Evolutionary conservation across 2,888 invertebrate genomes (phyloP), one percentile per base, ranked within the genome.

Genomic region (Bombylius major): DNA sequence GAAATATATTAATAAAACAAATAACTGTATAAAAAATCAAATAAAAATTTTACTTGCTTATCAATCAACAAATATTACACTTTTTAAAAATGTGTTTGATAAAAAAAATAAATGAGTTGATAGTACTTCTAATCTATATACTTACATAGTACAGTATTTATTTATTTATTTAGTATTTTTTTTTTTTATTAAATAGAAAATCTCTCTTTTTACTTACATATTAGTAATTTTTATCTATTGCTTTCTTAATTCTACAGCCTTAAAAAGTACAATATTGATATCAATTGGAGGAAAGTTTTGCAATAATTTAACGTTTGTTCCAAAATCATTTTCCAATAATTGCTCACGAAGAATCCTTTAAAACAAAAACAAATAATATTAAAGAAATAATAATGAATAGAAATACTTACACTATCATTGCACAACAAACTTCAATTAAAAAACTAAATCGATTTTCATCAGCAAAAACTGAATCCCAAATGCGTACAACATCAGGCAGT

Each of bases 391-490:
- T 45, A 51, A 13, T 46, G 11, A 13, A 54, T n/a, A 23, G 23
- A 33, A 47, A 32, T 31, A 59, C 91, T 83, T 79, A 95, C 93
- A 95, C 79, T 64, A 99, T 89, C 98, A 99, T 99, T 66, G 97
- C 92, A 77, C 94, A 91, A 74, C 97, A 97, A 57, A 97, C 86
- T 69, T 87, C 83, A 60, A 94, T 87, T 4, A 98, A 83, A 69
- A 94, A 96, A 66, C 88, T 83, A 71, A 98, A 97, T 67, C 98
- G 81, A 55, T 86, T 80, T 53, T 84, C 79, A 73, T 97, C 96
- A 1, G 97, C 86, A 70, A 99, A 92, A 53, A 99, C 75, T 0
- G 95, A 89, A 72, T 99, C 99, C 99, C 99, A 99, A 66, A 99
- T 87, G 61, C 96, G 81, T 66, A 98, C 84, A 1, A 99, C 94